Evolutionary conservation across 2,888 invertebrate genomes (phyloP).

Genomic region (Rotaria sp.): DNA sequence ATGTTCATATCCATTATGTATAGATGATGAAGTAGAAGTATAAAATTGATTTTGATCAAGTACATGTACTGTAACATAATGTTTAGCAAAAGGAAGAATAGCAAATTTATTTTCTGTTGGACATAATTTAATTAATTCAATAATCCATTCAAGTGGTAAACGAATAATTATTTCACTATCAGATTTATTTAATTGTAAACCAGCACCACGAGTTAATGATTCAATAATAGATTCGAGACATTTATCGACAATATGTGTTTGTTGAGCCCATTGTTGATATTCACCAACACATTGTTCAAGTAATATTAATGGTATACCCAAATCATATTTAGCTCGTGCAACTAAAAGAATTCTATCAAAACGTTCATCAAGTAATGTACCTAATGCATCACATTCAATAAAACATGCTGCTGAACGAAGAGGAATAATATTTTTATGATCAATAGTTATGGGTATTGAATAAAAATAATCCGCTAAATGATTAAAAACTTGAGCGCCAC

Average conservation of each 20-base stretch:
- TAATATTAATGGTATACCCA: slow-evolving; percentile 30
- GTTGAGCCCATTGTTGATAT: slow-evolving; percentile 46
- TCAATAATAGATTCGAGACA: slow-evolving; percentile 49
- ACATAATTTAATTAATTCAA: slow-evolving; percentile 30
- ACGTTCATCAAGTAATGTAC: slow-evolving; percentile 48
- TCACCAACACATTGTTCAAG: slow-evolving; percentile 30
- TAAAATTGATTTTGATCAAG: neutral
- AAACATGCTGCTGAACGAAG: slow-evolving; percentile 51
- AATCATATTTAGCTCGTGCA: slow-evolving; percentile 36
- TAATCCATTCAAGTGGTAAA: slow-evolving; percentile 38
- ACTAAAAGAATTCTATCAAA: slow-evolving; percentile 47
- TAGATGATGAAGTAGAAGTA: neutral
- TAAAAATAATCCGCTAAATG: slow-evolving; percentile 54
- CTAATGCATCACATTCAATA: slow-evolving; percentile 47
- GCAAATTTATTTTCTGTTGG: neutral
- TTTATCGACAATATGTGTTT: slow-evolving; percentile 45
- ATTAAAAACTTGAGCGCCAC: slow-evolving; percentile 50
- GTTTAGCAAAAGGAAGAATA: neutral
- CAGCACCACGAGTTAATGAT: slow-evolving; percentile 39
- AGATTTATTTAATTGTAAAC: neutral
- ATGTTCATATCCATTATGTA: neutral
- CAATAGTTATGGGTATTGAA: slow-evolving; percentile 48
- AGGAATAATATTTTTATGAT: slow-evolving; percentile 48
- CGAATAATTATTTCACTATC: slow-evolving; percentile 28
- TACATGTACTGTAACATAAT: neutral